Evolutionary conservation across 1,140 invertebrate genomes (phyloP), one percentile per base, ranked within the genome.

Genomic region (Ceratina calcarata): DNA sequence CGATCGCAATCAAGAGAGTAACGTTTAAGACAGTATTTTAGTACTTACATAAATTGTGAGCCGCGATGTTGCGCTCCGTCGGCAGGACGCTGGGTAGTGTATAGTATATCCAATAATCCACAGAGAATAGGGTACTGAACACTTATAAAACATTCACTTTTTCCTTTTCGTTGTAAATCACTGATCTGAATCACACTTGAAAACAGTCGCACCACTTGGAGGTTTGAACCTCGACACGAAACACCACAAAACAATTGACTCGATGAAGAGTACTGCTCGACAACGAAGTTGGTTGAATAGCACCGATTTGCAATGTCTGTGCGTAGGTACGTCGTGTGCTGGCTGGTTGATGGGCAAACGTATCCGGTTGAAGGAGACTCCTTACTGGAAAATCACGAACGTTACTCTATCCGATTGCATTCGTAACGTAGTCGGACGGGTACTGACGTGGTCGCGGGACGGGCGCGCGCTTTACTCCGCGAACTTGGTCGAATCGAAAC

Each of bases 31-130:
- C 45, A 27, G 18, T 79, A 73, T 73, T 73, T 45, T 18, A 15
- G 15, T 74, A 79, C 78, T 66, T 7, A 79, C 78, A 74, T 79
- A 79, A 79, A 79, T 60, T 51, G 55, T 51, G 70, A 64, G 67
- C 53, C 20, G 78, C 71, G 64, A 51, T 49, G 70, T 60, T 51
- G 71, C 71, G 62, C 70, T 79, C 78, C 70, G 78, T 67, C 62
- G 78, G 78, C 77, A 53, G 62, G 55, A 22, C n/a, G 61, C 24
- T 49, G 70, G 18, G 60, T n/a, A 53, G 27, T 18, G 78, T 67
- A 60, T 73, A 65, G 45, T 74, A 79, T 79, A 79, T 79, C 78
- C 78, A 79, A 79, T 79, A 79, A 79, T 79, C 78, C 78, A 79
- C 70, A 79, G 66, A 72, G 76, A 64, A 37, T 49, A 53, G 62